These are phyloP conservation scores for Arctocebus calabarensis DNA, from an alignment of 2,797 vertebrate species.

Conservation along the genomic window DNA sequence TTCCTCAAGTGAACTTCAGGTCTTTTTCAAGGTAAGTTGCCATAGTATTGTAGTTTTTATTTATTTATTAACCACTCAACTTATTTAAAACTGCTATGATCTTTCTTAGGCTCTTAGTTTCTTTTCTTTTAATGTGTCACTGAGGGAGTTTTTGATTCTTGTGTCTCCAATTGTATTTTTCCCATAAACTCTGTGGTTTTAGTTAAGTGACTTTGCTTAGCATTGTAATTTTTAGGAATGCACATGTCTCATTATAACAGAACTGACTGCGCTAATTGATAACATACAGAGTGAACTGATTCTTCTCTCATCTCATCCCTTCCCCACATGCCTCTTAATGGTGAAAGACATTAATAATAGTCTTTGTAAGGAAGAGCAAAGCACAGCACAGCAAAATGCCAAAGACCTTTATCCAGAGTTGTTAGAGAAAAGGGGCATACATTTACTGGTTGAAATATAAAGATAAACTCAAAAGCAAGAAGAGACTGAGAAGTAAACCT, in stretches of 20 bases:
- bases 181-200: background rate
- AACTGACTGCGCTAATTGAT: background rate
- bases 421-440: background rate
- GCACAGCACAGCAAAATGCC: background rate
- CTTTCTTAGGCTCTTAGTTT: background rate
- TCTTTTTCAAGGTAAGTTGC: background rate
- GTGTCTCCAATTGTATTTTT: background rate
- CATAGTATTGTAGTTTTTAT: background rate
- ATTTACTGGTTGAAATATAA: background rate
- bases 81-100: background rate
- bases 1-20: background rate
- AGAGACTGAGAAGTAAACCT: background rate
- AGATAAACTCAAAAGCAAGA: background rate
- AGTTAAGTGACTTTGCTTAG: background rate
- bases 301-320: background rate
- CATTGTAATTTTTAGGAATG: background rate
- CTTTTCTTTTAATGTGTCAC: background rate
- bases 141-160: background rate
- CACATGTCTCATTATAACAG: background rate
- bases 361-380: background rate
- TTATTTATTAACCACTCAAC: conserved; percentile 7
- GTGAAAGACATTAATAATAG: background rate
- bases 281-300: background rate
- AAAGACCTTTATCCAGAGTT: background rate
- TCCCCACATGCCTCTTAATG: background rate